phyloP scores from a whole-genome alignment of 1,140 invertebrate species.

The Tribolium madens region DNA sequence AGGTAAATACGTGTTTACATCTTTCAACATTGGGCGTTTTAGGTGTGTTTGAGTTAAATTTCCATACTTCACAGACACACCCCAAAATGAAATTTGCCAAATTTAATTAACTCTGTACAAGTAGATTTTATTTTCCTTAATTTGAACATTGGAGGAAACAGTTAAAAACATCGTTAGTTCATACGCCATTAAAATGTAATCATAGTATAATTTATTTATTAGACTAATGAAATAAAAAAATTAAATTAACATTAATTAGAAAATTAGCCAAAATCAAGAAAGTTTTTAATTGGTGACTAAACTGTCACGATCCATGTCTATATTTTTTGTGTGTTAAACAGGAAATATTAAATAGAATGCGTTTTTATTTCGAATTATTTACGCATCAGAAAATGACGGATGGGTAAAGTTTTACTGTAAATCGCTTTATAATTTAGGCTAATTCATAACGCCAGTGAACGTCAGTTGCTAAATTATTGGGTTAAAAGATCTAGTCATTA shows the following conservation, averaged over 20 bases:
- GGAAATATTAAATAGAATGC: background rate
- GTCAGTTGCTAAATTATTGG: conserved; percentile 23
- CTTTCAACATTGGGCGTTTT: conserved; percentile 38
- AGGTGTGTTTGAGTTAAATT: conserved; percentile 38
- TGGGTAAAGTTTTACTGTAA: conserved; percentile 1
- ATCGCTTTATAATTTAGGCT: conserved; percentile 27
- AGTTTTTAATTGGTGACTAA: background rate
- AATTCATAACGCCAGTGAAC: background rate
- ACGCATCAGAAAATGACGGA: background rate
- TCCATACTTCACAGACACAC: conserved; percentile 40
- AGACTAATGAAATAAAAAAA: background rate
- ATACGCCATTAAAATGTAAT: background rate
- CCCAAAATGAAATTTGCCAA: background rate
- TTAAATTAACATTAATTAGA: background rate
- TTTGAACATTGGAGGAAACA: background rate
- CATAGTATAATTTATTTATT: background rate
- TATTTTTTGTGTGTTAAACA: background rate
- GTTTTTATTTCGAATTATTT: background rate
- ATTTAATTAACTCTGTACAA: background rate
- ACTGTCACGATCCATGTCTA: background rate
- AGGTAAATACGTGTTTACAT: conserved; percentile 34
- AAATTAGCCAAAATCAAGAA: background rate
- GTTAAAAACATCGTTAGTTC: background rate
- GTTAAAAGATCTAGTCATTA: conserved; percentile 25
- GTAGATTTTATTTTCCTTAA: background rate